A percentile compares a stretch with the other conserved stretches of the same genome.
Evolutionary conservation across 2,113 vertebrate species (phyloP).

Genomic region (Alligator mississippiensis): DNA sequence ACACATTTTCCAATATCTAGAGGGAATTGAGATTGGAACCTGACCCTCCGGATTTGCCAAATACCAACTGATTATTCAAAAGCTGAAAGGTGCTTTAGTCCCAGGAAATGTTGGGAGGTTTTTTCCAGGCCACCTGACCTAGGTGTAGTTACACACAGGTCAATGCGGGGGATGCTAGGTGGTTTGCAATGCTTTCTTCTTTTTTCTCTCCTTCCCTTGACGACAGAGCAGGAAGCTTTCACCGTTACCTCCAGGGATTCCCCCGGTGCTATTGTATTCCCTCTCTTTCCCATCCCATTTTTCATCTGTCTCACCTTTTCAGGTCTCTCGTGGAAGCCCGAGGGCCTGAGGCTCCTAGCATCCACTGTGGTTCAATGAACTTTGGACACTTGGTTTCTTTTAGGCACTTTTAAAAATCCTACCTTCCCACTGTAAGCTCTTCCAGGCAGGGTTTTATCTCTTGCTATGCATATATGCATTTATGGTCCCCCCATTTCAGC

Average conservation of each 20-base stretch:
- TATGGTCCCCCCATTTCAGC: background rate
- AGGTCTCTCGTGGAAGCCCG: background rate
- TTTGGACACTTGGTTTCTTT: background rate
- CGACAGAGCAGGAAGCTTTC: too few species aligned
- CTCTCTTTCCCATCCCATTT: background rate
- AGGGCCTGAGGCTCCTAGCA: background rate
- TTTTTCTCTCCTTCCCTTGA: too few species aligned
- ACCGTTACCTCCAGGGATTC: too few species aligned
- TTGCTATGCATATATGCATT: background rate
- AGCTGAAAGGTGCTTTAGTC: background rate
- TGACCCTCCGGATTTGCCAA: background rate
- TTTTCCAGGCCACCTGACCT: background rate
- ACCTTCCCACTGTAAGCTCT: background rate
- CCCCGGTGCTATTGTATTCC: background rate
- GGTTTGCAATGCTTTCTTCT: too few species aligned
- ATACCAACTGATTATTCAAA: background rate
- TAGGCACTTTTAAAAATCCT: background rate
- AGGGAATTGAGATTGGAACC: background rate
- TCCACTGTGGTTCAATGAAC: background rate
- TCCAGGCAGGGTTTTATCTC: background rate
- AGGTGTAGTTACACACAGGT: background rate
- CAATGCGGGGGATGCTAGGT: too few species aligned
- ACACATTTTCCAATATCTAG: background rate
- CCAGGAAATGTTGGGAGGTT: too few species aligned
- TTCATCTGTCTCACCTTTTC: background rate